Evolutionary conservation across 1,140 invertebrate genomes (phyloP), one percentile per base, ranked within the genome.

Genomic region (Bacillus rossius): DNA sequence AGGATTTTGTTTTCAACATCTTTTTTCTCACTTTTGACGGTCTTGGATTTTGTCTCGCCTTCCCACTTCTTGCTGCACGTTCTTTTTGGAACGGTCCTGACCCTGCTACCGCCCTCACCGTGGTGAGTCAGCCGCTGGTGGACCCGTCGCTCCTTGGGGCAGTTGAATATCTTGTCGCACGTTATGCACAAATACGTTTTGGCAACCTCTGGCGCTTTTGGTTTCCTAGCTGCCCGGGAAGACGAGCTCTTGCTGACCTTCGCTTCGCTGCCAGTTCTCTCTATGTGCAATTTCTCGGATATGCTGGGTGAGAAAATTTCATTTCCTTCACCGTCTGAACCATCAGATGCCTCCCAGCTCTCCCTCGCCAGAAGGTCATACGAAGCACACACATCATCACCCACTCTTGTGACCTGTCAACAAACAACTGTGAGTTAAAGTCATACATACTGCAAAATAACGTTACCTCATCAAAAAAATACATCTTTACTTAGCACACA

Each of bases 291-390:
- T 10, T 34, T 34, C 10, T 34, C 29, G 10, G 29, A 34, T 10
- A 34, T 10, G 10, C 29, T 34, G 5, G 29, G 29, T 34, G 29
- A 34, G 43, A 45, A 45, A 45, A 19, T 8, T 53, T 20, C 29
- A 53, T 22, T 53, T n/a, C 73, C 66, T 45, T 81, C 80, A 37
- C 75, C 75, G 60, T 85, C 83, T 0, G 83, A 85, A n/a, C 79
- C 80, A 61, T 86, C 84, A 0, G 83, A 84, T 52, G 81, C 79
- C 59, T 79, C 78, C 84, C 84, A 87, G 59, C 79, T 81, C 64
- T 86, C 84, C 2, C 83, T 75, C 0, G 83, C 84, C 65, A 86
- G 78, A 8, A 85, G 66, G 65, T 87, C 83, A 64, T 85, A 86
- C 1, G 83, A 81, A 37, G 82, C 80, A 4, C 82, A 77, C 53